Conservation (phyloP, 1,140 invertebrate species). For the Papilio xuthus region DNA sequence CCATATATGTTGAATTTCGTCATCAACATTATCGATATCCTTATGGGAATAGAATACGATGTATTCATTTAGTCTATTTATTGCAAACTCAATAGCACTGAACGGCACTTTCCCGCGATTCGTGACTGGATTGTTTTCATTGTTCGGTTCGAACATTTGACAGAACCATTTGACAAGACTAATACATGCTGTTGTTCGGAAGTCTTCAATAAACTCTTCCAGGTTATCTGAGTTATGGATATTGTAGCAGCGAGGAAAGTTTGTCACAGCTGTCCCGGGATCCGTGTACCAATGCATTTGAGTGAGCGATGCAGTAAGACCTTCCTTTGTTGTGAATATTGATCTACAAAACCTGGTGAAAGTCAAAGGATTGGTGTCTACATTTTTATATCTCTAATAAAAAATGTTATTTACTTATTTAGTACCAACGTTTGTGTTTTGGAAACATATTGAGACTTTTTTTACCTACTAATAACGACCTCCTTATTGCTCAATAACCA, state of each 20-base stretch:
- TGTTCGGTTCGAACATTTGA: conserved; percentile 81
- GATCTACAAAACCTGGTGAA: conserved; percentile 87
- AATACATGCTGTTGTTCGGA: conserved; percentile 93
- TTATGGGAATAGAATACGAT: conserved; percentile 89
- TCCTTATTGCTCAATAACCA: conserved; percentile 81
- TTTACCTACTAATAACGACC: conserved; percentile 78
- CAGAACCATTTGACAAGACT: conserved; percentile 90
- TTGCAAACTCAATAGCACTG: conserved; percentile 89
- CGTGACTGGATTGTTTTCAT: conserved; percentile 82
- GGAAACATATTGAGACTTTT: not conserved
- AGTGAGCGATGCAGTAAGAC: conserved; percentile 90
- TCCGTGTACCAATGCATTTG: conserved; percentile 96
- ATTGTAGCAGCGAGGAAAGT: conserved; percentile 94
- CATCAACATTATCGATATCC: conserved; percentile 91
- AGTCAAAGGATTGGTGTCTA: not conserved
- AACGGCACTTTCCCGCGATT: conserved; percentile 86
- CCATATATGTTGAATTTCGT: conserved; percentile 84
- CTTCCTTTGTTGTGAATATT: conserved; percentile 95
- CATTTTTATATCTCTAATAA: not conserved
- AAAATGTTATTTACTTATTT: not conserved
- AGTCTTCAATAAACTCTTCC: conserved; percentile 94
- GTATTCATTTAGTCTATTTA: conserved; percentile 89
- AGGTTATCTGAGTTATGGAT: conserved; percentile 93
- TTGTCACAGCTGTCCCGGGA: conserved; percentile 88
- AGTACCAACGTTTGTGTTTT: not conserved